Evolutionary conservation across 2,797 vertebrate species (phyloP), one percentile per base, ranked within the genome.

Genomic region (Zalophus californianus): DNA sequence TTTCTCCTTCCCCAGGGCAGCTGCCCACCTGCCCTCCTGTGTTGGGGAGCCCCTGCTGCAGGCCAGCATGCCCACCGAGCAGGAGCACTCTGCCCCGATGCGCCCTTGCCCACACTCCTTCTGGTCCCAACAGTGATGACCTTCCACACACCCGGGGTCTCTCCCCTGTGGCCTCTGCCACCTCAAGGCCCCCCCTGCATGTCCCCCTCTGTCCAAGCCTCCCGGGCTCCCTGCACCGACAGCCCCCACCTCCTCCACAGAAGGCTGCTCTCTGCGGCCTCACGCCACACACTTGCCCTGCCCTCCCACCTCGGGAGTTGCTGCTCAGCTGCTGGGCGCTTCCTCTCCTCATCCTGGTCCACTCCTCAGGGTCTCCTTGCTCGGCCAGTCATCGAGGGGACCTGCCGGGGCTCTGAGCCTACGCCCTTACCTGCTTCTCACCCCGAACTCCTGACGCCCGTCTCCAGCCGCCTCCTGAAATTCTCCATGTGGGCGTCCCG

Each of bases 381-480:
- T 2, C 7, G 2, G n/a, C 50, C 32, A 2, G 32, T 21, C 32
- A 7, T 79, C 32, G 9, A 18, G 44, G 73, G 1, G 27, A 50
- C 9, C 5, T 35, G 32, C 5, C n/a, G 3, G 1, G 35, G 21
- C 32, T 50, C 32, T 23, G 50, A 54, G 50, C 12, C 50, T 0
- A 29, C 20, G 7, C 77, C 20, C 23, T 56, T 14, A 32, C 73
- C 32, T 3, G 0, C 50, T 7, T 78, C 32, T 56, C 50, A n/a
- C 32, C 50, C 1, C 0, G 11, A 23, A 20, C 77, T 54, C 29
- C 44, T 50, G 32, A 50, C 0, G 16, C 77, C 18, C 3, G 6
- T 14, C 4, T 25, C 3, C 50, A 25, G 7, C 32, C 0, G 11
- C 25, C 16, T 50, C 9, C 14, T 6, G 15, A 3, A 52, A 12